phyloP scores from a whole-genome alignment of 30 jellyfish, hydroid and myxozoan species.

The Hydractinia symbiolongicarpus region DNA sequence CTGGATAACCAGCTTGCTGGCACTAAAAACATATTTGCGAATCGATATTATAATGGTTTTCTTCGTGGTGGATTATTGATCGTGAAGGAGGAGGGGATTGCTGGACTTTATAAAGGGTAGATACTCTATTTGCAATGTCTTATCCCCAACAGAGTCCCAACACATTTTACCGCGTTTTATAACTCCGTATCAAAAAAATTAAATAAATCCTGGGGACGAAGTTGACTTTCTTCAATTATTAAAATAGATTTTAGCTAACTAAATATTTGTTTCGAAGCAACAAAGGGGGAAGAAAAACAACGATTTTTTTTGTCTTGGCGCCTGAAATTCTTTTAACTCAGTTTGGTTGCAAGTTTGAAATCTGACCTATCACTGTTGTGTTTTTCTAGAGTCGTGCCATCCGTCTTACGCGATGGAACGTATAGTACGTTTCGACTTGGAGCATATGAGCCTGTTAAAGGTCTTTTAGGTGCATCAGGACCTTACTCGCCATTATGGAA shows the following conservation, averaged over 20 bases:
- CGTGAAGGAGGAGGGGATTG: conserved; percentile 58
- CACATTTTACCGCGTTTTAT: too few species aligned
- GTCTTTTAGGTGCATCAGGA: conserved; percentile 39
- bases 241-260: neutral
- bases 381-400: conserved; percentile 34
- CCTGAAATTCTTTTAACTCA: too few species aligned
- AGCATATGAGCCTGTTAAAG: conserved; percentile 65
- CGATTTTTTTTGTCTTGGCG: too few species aligned
- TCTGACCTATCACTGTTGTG: neutral
- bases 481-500: conserved; percentile 51
- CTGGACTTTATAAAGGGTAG: conserved; percentile 72
- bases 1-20: conserved; percentile 38
- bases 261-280: neutral
- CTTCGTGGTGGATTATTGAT: conserved; percentile 42
- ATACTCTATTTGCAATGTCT: neutral
- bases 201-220: too few species aligned
- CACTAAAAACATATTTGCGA: conserved; percentile 48
- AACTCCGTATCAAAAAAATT: too few species aligned
- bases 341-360: too few species aligned
- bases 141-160: too few species aligned
- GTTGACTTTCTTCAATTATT: neutral
- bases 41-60: conserved; percentile 60
- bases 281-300: neutral
- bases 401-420: conserved; percentile 61
- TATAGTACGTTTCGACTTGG: conserved; percentile 72